These are phyloP conservation scores for Crenichthys baileyi DNA, from an alignment of 2,797 vertebrate species.

Conservation along the genomic window DNA sequence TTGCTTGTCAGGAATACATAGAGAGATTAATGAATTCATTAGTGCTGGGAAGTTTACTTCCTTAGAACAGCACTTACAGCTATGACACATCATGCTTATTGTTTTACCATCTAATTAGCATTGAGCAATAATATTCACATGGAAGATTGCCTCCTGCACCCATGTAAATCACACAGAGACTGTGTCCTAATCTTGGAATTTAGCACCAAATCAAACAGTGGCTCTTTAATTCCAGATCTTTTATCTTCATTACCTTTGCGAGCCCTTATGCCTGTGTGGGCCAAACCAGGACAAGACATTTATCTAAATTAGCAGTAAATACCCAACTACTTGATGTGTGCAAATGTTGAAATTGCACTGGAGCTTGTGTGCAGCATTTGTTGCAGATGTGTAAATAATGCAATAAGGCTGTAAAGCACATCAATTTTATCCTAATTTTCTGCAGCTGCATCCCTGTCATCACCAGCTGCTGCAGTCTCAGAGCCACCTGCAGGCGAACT, in stretches of 20 bases:
- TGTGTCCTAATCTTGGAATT: constrained; percentile 75
- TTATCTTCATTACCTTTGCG: constrained; percentile 93
- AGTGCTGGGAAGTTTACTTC: constrained; percentile 71
- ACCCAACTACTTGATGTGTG: constrained; percentile 52
- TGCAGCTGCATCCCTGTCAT: neutral
- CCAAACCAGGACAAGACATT: constrained; percentile 85
- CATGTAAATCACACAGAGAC: constrained; percentile 54
- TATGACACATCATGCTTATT: constrained; percentile 77
- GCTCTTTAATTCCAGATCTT: constrained; percentile 84
- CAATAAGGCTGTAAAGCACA: neutral
- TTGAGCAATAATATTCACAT: constrained; percentile 77
- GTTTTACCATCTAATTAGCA: constrained; percentile 78
- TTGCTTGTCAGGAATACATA: constrained; percentile 81
- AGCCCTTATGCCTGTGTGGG: constrained; percentile 66
- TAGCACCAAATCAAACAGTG: constrained; percentile 83
- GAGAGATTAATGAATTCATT: constrained; percentile 82
- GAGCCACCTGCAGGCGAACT: neutral
- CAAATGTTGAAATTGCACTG: constrained; percentile 36
- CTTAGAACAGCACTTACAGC: constrained; percentile 70
- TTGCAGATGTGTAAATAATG: constrained; percentile 30
- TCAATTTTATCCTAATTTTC: neutral
- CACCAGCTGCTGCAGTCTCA: neutral
- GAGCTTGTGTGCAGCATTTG: constrained; percentile 56
- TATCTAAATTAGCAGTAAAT: constrained; percentile 90
- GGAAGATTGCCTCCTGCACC: constrained; percentile 66